These are phyloP conservation scores for Cynopterus sphinx DNA, from an alignment of 2,797 vertebrate species.

Conservation along the genomic window DNA sequence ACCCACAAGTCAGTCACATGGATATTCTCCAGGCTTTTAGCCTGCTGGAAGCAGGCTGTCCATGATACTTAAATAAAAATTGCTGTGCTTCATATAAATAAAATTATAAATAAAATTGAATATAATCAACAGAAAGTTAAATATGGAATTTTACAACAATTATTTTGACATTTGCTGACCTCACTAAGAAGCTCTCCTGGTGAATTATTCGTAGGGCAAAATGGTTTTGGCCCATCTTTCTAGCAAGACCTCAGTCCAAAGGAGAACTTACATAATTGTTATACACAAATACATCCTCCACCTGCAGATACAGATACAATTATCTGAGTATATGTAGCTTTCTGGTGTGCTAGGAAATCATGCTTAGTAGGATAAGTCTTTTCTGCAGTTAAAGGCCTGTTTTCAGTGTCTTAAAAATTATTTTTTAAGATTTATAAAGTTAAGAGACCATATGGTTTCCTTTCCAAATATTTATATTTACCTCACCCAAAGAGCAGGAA, in stretches of 20 bases:
- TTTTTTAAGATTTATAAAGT: constrained; percentile 43
- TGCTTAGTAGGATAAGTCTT: neutral
- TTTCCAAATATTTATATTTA: constrained; percentile 64
- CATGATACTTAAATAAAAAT: neutral
- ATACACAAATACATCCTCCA: neutral
- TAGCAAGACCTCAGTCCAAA: neutral
- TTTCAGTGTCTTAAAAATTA: constrained; percentile 45
- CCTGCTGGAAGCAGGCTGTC: neutral
- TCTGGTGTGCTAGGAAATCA: neutral
- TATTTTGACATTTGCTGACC: neutral
- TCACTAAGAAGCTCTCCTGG: neutral
- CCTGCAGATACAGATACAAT: neutral
- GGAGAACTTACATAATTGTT: neutral
- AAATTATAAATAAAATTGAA: neutral
- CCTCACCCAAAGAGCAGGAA: constrained; percentile 50
- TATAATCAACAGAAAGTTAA: neutral
- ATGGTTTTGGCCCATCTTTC: neutral
- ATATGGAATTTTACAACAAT: constrained; percentile 9
- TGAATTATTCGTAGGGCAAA: neutral
- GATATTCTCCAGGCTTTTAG: neutral
- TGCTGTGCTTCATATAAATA: neutral
- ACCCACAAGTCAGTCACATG: neutral
- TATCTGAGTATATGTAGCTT: neutral
- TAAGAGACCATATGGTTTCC: constrained; percentile 41
- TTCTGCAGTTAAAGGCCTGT: neutral